Conservation (phyloP, 2,113 vertebrate genomes). For the Pionites leucogaster region DNA sequence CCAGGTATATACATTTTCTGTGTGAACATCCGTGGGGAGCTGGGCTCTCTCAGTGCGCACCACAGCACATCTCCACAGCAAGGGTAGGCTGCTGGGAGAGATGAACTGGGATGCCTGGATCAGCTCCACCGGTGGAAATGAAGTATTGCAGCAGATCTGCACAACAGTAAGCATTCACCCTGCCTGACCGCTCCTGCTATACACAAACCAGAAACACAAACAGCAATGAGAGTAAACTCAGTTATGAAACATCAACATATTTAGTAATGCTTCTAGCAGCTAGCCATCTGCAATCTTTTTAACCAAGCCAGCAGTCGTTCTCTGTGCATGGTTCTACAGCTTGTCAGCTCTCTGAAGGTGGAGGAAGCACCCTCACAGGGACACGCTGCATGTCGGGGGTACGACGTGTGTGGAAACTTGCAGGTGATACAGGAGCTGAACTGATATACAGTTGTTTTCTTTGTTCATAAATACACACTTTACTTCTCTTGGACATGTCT, state of each 20-base stretch:
- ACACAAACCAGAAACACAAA: background rate
- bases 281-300: background rate
- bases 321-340: background rate
- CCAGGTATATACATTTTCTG: background rate
- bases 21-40: background rate
- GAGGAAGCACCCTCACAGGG: background rate
- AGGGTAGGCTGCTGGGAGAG: background rate
- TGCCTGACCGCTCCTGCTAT: background rate
- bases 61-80: background rate
- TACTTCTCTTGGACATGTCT: background rate
- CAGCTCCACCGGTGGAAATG: fast-evolving
- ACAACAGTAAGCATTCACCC: background rate
- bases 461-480: background rate
- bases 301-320: background rate
- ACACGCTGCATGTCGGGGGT: background rate
- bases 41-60: background rate
- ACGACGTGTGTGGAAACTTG: background rate
- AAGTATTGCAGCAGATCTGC: background rate
- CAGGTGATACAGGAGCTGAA: background rate
- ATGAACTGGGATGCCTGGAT: background rate
- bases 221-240: background rate
- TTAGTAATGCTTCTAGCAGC: conserved; percentile 5
- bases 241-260: background rate
- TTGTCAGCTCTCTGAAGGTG: background rate
- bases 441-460: background rate